A percentile compares a stretch with the other conserved stretches of the same genome.
Conservation (phyloP, 2,888 invertebrate species). For the Nomada hirtipes region DNA sequence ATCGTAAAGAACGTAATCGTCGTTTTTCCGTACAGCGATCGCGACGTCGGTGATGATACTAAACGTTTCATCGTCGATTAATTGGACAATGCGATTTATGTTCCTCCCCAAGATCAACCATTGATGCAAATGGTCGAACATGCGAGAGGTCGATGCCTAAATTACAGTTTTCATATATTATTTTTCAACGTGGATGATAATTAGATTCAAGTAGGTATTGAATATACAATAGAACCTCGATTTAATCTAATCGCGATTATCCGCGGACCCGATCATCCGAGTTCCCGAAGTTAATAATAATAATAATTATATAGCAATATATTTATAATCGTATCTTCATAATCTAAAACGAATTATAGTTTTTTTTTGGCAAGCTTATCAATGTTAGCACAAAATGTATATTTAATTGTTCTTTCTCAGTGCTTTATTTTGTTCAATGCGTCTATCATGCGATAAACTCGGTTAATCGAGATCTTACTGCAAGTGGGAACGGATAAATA, state of each 20-base stretch:
- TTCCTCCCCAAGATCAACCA: constrained; percentile 74
- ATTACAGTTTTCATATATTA: constrained; percentile 2
- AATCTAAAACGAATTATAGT: too few species aligned
- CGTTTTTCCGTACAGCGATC: constrained; percentile 55
- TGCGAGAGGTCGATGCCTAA: constrained; percentile 61
- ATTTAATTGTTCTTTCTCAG: background rate
- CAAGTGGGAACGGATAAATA: too few species aligned
- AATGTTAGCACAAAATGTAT: background rate
- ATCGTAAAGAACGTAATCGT: constrained; percentile 69
- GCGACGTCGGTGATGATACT: constrained; percentile 75
- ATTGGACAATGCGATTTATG: constrained; percentile 47
- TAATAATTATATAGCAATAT: too few species aligned
- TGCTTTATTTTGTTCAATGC: too few species aligned
- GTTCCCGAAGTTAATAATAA: too few species aligned
- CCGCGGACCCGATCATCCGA: too few species aligned
- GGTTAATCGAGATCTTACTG: too few species aligned
- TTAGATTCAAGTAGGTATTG: too few species aligned
- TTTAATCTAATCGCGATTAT: too few species aligned
- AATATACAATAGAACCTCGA: too few species aligned
- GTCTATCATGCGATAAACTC: too few species aligned
- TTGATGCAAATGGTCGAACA: constrained; percentile 73
- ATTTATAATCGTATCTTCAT: too few species aligned
- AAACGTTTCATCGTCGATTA: constrained; percentile 72
- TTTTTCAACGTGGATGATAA: background rate
- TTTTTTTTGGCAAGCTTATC: background rate